Evolutionary conservation across 2,888 invertebrate species (phyloP), one percentile per base, ranked within the genome.

Genomic region (Hermaeophaga mercurialis): DNA sequence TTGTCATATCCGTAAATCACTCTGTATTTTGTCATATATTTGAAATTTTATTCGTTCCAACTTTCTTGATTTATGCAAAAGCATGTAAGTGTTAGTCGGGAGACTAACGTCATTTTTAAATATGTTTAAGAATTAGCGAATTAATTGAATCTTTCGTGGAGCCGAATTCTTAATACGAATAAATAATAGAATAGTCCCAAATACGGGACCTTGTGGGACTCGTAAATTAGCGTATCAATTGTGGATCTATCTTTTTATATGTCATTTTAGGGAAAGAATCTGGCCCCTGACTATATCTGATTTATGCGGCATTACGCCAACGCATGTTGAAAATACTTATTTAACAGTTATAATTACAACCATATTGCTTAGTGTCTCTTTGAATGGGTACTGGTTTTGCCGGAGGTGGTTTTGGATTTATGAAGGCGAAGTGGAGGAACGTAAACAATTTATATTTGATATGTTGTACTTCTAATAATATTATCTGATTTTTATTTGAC

Each of bases 1-100:
- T 28, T 38, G 28, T 39, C 38, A 12, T 48, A 28, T 39, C 11
- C 18, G 11, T 48, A 38, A 48, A 48, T 48, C 48, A 48, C 18
- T 12, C 9, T 9, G 8, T 24, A 36, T 47, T 36, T 47, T 47
- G 24, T 47, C 36, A 19, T 39, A 38, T 39, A 48, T 39, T 28
- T 48, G 38, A 48, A 48, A 11, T 15, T 34, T 12, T 22, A n/a
- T 6, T 22, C 18, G 11, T 19, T 47, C n/a, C 24, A 47, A 19
- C 18, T 11, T 12, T 2, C 7, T 18, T 33, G 33, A 33, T 46
- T 46, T 33, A 44, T 26, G 43, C 7, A 2, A 15, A n/a, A n/a
- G n/a, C 17, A 15, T 28, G 17, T 11, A 5, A 31, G 2, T 31
- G 5, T 11, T 31, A 31, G 31, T 31, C 31, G 2, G 31, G 31